Evolutionary conservation across 2,113 vertebrate species (phyloP), one percentile per base, ranked within the genome.

Genomic region (Pseudorasbora parva): DNA sequence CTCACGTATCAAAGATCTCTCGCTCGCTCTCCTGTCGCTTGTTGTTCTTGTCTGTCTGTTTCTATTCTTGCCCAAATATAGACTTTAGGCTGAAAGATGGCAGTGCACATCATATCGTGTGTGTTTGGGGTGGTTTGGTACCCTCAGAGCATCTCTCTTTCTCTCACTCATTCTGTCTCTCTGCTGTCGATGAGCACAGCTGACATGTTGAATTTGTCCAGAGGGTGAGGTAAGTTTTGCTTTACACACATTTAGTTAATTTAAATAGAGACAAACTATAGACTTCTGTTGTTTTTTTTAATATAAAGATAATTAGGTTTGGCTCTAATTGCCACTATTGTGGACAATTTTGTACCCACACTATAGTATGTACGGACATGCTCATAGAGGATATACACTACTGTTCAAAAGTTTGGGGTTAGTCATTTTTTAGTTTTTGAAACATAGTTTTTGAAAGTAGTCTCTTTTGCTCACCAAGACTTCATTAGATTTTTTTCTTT

Each of bases 161-260:
- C 82, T 86, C 84, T 80, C 79, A 56, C 87, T 88, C 79, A 83
- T 73, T 69, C 41, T 71, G n/a, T 80, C 73, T 45, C 23, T 17
- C 49, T 51, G 47, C 43, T 54, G 59, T 9, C 2, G 30, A 69
- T 64, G 69, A 74, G 51, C 43, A 37, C 25, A 19, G 47, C 57
- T 82, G 19, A 43, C 45, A 56, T 79, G 56, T 66, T 69, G 85
- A 84, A 89, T 94, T 88, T 91, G 90, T 88, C 89, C 90, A 73
- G 86, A 91, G 57, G 79, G 33, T 82, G 89, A 91, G 90, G 91
- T 91, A 91, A 90, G 90, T 77, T 14, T 54, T 21, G 25, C n/a
- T 74, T 54, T 71, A 54, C 54, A 30, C 45, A 8, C 23, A 59
- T 59, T 30, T 62, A 25, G 49, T 76, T 45, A n/a, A 37, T 45